Conservation (phyloP, 2,797 vertebrate species). For the Argentina silus region DNA sequence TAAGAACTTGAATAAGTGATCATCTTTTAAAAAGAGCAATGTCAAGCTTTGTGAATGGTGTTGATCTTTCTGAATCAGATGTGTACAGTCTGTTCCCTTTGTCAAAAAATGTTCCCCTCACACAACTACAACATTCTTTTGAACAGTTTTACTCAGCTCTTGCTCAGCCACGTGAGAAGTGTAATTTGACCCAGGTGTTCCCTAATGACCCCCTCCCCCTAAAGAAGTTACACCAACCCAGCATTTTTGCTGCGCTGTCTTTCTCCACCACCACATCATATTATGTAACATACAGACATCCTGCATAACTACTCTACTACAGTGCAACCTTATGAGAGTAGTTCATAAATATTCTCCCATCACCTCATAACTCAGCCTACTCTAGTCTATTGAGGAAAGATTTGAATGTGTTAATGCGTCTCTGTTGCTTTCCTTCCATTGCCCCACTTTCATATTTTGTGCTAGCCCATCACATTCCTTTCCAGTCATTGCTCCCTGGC, state of each 20-base stretch:
- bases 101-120: background rate
- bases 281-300: slow-evolving; percentile 1
- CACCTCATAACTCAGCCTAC: background rate
- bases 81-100: no score
- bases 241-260: background rate
- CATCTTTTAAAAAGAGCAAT: background rate
- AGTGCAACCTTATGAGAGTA: background rate
- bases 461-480: slow-evolving; percentile 72
- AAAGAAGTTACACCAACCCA: background rate
- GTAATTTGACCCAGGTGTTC: slow-evolving; percentile 34
- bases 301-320: background rate
- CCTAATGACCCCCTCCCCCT: slow-evolving; percentile 1
- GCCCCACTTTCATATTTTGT: slow-evolving; percentile 46
- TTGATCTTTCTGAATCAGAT: no score
- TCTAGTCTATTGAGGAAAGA: background rate
- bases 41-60: no score
- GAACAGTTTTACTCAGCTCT: background rate
- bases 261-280: background rate
- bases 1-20: background rate
- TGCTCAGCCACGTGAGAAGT: slow-evolving; percentile 19
- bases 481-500: slow-evolving; percentile 65
- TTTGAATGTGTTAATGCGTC: background rate
- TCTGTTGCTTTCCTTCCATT: slow-evolving; percentile 12
- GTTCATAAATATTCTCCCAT: background rate
- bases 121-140: background rate